phyloP scores from a whole-genome alignment of 2,888 invertebrate species.

The Allygus modestus region DNA sequence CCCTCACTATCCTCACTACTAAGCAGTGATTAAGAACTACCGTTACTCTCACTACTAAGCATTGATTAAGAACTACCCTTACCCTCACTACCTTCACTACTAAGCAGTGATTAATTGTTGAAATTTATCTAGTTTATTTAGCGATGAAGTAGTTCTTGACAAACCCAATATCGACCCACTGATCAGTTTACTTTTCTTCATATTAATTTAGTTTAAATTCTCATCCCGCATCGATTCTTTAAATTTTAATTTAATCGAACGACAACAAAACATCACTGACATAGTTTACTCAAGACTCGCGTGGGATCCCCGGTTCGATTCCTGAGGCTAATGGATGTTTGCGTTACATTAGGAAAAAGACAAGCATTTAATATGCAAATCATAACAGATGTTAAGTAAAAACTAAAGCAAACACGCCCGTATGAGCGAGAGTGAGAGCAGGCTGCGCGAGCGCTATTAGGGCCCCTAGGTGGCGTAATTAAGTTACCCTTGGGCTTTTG shows the following conservation, averaged over 20 bases:
- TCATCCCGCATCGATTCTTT: no score
- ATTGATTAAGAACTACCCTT: no score
- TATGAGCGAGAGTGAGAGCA: conserved; percentile 20
- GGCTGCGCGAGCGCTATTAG: conserved; percentile 17
- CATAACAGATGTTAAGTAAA: conserved; percentile 59
- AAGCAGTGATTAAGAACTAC: no score
- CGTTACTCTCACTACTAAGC: no score
- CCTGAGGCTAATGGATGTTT: conserved; percentile 47
- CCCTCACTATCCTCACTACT: no score
- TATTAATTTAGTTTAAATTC: no score
- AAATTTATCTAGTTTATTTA: no score
- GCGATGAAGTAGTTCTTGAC: no score
- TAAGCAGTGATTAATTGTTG: no score
- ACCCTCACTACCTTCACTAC: no score
- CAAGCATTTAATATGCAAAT: conserved; percentile 53
- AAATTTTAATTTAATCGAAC: not conserved
- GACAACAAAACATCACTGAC: not conserved
- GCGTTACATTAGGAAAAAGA: conserved; percentile 55
- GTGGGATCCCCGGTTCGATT: conserved; percentile 3
- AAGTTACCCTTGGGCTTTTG: conserved; percentile 63
- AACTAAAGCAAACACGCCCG: conserved; percentile 54
- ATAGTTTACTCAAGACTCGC: not conserved
- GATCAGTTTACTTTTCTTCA: no score
- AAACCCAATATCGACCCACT: no score
- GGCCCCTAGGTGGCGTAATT: conserved; percentile 62